Evolutionary conservation across 2,113 vertebrate genomes (phyloP), one percentile per base, ranked within the genome.

Genomic region (Herpetotheres cachinnans): DNA sequence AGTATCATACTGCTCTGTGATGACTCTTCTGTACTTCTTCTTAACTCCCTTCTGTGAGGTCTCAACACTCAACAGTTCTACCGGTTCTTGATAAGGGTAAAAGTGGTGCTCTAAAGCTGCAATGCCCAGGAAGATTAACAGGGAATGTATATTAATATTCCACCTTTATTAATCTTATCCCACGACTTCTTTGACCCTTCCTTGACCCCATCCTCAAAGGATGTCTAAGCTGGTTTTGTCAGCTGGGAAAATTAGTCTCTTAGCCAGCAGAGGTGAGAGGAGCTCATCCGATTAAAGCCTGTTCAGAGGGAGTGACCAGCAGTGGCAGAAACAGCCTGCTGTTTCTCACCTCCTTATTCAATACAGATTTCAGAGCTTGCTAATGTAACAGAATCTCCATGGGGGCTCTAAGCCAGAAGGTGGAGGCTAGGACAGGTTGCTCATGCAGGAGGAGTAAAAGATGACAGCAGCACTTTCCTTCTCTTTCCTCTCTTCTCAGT

Each of bases 331-430:
- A 24, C 2, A 1, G 4, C 14, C 44, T 56, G 17, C 34, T 86
- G 4, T 70, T 74, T 49, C 55, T 61, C 16, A 13, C 26, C 27
- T 74, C 9, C 5, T 58, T 66, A 11, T 22, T 94, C 25, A 14
- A 10, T 34, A 44, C 50, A 63, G 30, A n/a, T 54, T 74, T 85
- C 32, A 15, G 18, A 36, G 34, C 10, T 77, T 69, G 29, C 47
- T 65, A 18, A 38, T 0, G 0, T n/a, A 79, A 70, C 6, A 22
- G 30, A 26, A 5, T 44, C 21, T 76, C 6, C 55, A 17, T 2
- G 25, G 27, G 7, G 14, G 2, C 6, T 63, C 13, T 67, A 50
- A 61, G 34, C 8, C 5, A 47, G 44, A 70, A 56, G 26, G 16
- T 21, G 8, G 21, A 61, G 25, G 6, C 32, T n/a, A 44, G 24